Evolutionary conservation across 2,113 vertebrate genomes (phyloP).

Genomic region (Antennarius striatus): DNA sequence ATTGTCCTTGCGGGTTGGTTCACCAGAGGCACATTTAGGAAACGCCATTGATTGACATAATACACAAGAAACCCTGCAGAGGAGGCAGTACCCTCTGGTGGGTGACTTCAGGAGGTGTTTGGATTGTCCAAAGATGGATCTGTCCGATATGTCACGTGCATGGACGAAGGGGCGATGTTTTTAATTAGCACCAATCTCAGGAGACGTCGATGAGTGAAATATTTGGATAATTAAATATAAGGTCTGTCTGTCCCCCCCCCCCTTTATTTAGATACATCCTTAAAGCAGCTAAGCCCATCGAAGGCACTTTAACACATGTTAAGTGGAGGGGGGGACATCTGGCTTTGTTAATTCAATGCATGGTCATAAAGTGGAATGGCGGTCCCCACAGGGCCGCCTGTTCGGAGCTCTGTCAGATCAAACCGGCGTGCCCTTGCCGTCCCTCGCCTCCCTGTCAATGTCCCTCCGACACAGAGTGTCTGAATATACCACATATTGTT

Average conservation of each 20-base stretch:
- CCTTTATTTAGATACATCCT: constrained; percentile 61
- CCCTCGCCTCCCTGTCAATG: constrained; percentile 47
- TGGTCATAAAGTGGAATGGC: constrained; percentile 77
- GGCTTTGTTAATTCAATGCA: constrained; percentile 79
- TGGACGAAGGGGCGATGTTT: constrained; percentile 56
- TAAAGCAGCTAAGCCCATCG: constrained; percentile 75
- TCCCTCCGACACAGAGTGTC: constrained; percentile 43
- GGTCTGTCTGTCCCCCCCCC: constrained; percentile 32
- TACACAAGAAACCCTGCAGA: constrained; percentile 39
- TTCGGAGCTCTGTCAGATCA: constrained; percentile 59
- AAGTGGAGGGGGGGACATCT: constrained; percentile 69
- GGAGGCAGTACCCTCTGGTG: constrained; percentile 66
- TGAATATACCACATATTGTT: neutral
- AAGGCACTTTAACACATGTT: constrained; percentile 75
- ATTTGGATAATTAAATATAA: constrained; percentile 79
- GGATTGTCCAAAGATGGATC: constrained; percentile 53
- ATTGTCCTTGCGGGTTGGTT: constrained; percentile 59
- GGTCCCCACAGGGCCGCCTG: constrained; percentile 62
- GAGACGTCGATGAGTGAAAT: constrained; percentile 66
- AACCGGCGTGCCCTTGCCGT: constrained; percentile 43
- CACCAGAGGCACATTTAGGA: constrained; percentile 47
- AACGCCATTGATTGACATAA: constrained; percentile 52
- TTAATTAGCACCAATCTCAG: constrained; percentile 74
- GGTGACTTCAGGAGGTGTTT: constrained; percentile 48
- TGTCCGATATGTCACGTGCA: constrained; percentile 60